These are phyloP conservation scores for Pseudococcus longispinus DNA, from an alignment of 2,888 invertebrate species.

Conservation along the genomic window DNA sequence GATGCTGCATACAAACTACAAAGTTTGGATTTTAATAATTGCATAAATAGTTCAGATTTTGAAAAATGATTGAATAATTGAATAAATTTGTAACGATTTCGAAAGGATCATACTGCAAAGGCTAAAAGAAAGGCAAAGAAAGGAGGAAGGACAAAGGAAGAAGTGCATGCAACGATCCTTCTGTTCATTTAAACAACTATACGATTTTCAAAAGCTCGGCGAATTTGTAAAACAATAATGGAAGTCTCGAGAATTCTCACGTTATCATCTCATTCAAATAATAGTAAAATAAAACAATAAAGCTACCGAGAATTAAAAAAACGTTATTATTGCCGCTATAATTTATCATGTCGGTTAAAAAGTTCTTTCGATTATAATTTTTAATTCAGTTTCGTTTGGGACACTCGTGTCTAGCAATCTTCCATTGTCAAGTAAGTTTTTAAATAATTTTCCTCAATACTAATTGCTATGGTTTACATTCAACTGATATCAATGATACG, in stretches of 20 bases:
- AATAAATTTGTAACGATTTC: no score
- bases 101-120: no score
- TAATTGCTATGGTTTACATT: no score
- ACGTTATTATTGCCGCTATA: background rate
- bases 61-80: no score
- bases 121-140: no score
- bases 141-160: background rate
- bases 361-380: background rate
- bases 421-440: background rate
- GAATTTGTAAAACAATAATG: background rate
- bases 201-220: background rate
- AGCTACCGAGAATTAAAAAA: background rate
- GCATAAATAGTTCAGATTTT: no score
- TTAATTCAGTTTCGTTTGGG: background rate
- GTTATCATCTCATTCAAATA: slow-evolving; percentile 4
- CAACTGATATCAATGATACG: no score
- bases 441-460: background rate
- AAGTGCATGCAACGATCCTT: no score
- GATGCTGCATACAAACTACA: no score
- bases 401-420: background rate
- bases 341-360: background rate
- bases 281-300: slow-evolving; percentile 4
- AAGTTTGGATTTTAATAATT: no score
- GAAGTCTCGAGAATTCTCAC: background rate
- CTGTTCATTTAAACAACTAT: background rate